phyloP scores from a whole-genome alignment of 2,888 invertebrate genomes.

The Fissipunctia ypsillon region DNA sequence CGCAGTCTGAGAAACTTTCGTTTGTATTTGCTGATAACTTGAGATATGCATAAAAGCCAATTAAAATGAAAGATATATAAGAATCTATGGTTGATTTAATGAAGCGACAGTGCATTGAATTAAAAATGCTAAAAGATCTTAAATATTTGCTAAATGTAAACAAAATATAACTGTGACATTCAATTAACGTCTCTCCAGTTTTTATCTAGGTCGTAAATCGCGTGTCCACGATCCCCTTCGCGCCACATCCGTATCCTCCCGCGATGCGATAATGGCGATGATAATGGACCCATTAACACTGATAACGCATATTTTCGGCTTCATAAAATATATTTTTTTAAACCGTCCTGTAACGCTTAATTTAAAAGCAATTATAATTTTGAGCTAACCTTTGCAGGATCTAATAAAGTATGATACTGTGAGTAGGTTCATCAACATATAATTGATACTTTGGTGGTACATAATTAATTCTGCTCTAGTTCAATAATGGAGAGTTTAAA shows the following conservation, averaged over 20 bases:
- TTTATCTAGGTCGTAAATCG: conserved; percentile 55
- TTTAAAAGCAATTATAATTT: conserved; percentile 40
- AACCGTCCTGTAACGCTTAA: background rate
- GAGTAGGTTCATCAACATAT: conserved; percentile 8
- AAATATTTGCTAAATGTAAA: conserved; percentile 8
- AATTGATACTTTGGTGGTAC: conserved; percentile 27
- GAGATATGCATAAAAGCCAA: fast-evolving
- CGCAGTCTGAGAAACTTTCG: background rate
- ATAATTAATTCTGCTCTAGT: conserved; percentile 32
- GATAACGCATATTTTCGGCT: conserved; percentile 16
- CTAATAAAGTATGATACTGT: background rate
- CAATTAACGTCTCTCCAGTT: conserved; percentile 13
- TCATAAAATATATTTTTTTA: conserved; percentile 2
- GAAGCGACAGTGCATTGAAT: background rate
- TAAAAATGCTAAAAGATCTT: background rate
- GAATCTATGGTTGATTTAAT: background rate
- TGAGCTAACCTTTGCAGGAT: conserved; percentile 30
- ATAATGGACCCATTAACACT: conserved; percentile 30
- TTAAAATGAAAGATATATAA: background rate
- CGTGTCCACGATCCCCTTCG: conserved; percentile 14
- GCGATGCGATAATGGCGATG: conserved; percentile 24
- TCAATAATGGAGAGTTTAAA: conserved; percentile 20
- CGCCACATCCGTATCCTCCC: conserved; percentile 33
- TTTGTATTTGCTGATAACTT: background rate
- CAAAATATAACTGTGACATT: conserved; percentile 23